Evolutionary conservation across 2,888 invertebrate genomes (phyloP), one percentile per base, ranked within the genome.

Genomic region (Apotomis betuletana): DNA sequence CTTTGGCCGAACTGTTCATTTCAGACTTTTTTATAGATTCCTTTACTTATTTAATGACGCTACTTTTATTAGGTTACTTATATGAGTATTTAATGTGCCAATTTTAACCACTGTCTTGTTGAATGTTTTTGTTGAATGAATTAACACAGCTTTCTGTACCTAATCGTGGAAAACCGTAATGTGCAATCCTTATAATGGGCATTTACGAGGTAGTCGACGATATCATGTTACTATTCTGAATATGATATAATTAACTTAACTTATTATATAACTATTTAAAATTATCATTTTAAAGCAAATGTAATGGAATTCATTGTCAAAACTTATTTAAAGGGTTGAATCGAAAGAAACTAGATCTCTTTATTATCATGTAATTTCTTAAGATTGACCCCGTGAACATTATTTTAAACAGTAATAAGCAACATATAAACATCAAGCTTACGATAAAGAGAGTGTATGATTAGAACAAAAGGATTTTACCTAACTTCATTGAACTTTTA

Each of bases 201-300:
- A 0, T 10, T 9, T 46, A 46, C 46, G 5, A 49, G 0, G 49
- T 9, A 2, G 9, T 10, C 49, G 9, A 49, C 9, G 49, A 6
- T 49, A 1, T 41, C 4, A 49, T 49, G 6, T 49, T 49, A 9
- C 9, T 49, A 49, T 49, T 9, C 10, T 6, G 0, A 41, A 41
- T 6, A 41, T 6, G 41, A 6, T 41, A 51, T 36, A 27, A 62
- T 3, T 12, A 62, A n/a, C 0, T 10, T 9, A 49, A 49, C 58
- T 58, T 38, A 52, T 9, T 15, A 5, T 10, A 61, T 1, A 36
- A 38, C 41, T 38, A 38, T 41, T 15, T 41, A 13, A 15, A 13
- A 41, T 52, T 13, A 54, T 52, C 41, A 9, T 27, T 55, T 65
- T 65, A 13, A 62, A 46, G 65, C 65, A 65, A 57, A 65, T 65